Evolutionary conservation across 2,888 invertebrate species (phyloP).

Genomic region (Drosophila algonquin): DNA sequence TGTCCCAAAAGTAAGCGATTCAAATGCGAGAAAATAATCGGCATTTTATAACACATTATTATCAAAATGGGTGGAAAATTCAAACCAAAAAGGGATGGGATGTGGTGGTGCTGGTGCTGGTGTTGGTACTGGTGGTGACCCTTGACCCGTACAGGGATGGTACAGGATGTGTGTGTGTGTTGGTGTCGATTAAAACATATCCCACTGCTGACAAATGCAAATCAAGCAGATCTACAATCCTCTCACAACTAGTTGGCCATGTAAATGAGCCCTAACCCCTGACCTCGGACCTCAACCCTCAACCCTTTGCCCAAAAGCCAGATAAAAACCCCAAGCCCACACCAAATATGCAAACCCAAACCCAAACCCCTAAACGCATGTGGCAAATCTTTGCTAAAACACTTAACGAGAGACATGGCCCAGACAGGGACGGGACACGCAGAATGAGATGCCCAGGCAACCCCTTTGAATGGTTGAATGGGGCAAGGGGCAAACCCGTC

Average conservation of each 20-base stretch:
- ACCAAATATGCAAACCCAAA: not conserved
- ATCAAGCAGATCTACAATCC: constrained; percentile 28
- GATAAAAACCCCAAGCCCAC: constrained; percentile 18
- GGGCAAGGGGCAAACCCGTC: constrained; percentile 6
- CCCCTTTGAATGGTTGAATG: not conserved
- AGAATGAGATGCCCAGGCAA: not conserved
- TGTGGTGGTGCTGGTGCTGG: constrained; percentile 16
- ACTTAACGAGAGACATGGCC: constrained; percentile 72
- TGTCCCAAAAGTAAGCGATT: constrained; percentile 70
- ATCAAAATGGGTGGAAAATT: not conserved
- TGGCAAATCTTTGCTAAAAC: constrained; percentile 71
- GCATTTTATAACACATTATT: constrained; percentile 68
- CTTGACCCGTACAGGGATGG: constrained; percentile 24
- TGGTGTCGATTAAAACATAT: constrained; percentile 62
- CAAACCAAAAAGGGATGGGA: not conserved
- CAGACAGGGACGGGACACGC: constrained; percentile 47
- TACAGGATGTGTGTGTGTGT: constrained; percentile 11
- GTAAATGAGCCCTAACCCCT: constrained; percentile 44
- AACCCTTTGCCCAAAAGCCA: constrained; percentile 20
- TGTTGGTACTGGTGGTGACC: constrained; percentile 10
- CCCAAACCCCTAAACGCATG: constrained; percentile 37
- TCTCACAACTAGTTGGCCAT: constrained; percentile 21
- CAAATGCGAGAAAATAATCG: constrained; percentile 70
- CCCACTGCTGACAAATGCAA: constrained; percentile 50
- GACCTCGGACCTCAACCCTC: constrained; percentile 7